Percentiles rank a stretch among this genome's conserved stretches.
Conservation (phyloP, 2,888 invertebrate species). For the Eueremaeus valkanovi region DNA sequence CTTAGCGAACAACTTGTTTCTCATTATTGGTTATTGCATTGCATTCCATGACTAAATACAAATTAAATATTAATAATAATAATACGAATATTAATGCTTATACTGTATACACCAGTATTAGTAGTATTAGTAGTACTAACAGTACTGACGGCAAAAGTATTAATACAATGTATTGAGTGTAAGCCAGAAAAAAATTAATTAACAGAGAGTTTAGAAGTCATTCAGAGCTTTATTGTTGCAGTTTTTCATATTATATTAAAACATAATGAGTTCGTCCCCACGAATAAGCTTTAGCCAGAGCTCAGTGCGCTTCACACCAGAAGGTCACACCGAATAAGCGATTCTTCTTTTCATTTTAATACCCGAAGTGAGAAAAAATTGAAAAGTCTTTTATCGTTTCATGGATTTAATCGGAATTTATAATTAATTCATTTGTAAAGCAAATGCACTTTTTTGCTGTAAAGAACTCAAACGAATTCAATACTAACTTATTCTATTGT, state of each 20-base stretch:
- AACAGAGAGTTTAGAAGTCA: slow-evolving; percentile 23
- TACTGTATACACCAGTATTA: not conserved
- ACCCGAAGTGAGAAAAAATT: slow-evolving; percentile 23
- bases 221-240: slow-evolving; percentile 8
- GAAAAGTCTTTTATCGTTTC: slow-evolving; percentile 18
- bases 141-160: not conserved
- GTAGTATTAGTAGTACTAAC: not conserved
- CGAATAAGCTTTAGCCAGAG: slow-evolving; percentile 15
- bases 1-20: slow-evolving; percentile 9
- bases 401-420: slow-evolving; percentile 30
- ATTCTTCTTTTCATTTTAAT: not conserved
- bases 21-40: not conserved
- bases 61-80: slow-evolving; percentile 36
- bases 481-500: not conserved
- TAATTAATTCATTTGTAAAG: slow-evolving; percentile 24
- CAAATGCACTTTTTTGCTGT: not conserved
- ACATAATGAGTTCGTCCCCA: slow-evolving; percentile 2
- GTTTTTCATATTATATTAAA: not conserved
- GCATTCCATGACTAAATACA: slow-evolving; percentile 32
- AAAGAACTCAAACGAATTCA: too few relatives aligned
- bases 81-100: not conserved
- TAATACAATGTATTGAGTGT: slow-evolving; percentile 23
- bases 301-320: not conserved
- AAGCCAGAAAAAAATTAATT: slow-evolving; percentile 22
- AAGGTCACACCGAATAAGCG: slow-evolving; percentile 2